These are phyloP conservation scores for Fukomys damarensis DNA, from an alignment of 2,113 vertebrate species.

Conservation along the genomic window DNA sequence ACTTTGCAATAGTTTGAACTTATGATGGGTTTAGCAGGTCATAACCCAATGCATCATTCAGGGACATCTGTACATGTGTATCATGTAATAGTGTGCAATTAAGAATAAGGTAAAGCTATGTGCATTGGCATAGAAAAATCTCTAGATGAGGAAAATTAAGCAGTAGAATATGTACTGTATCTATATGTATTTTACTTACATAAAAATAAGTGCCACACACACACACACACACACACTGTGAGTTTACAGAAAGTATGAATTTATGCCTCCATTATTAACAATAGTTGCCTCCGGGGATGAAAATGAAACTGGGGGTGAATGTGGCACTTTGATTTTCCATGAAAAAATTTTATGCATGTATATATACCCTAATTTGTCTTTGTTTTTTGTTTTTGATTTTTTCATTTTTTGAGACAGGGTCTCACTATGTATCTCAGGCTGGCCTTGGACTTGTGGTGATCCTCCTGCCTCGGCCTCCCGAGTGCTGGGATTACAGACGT, in stretches of 20 bases:
- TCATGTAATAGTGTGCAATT: background rate
- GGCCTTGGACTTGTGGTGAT: too few species aligned
- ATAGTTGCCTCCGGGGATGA: background rate
- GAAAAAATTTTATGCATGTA: background rate
- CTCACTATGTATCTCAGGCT: too few species aligned
- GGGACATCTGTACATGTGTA: background rate
- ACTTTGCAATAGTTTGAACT: background rate
- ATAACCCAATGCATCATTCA: background rate
- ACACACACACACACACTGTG: background rate
- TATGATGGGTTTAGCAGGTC: too few species aligned
- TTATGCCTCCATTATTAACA: background rate
- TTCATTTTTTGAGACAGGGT: too few species aligned
- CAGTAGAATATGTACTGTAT: background rate
- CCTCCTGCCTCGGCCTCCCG: too few species aligned
- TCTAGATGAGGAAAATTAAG: background rate
- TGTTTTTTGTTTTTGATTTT: too few species aligned
- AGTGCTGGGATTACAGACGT: too few species aligned
- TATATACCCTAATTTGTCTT: background rate
- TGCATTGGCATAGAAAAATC: background rate
- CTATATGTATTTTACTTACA: background rate
- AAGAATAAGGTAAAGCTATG: background rate
- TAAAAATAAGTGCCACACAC: background rate
- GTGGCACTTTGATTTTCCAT: slow-evolving; percentile 12
- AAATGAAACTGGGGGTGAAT: background rate
- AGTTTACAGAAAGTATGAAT: background rate